A percentile compares a stretch with the other conserved stretches of the same genome.
These are phyloP conservation scores for Gymnosoma rotundatum DNA, from an alignment of 2,888 invertebrate species.

Conservation along the genomic window DNA sequence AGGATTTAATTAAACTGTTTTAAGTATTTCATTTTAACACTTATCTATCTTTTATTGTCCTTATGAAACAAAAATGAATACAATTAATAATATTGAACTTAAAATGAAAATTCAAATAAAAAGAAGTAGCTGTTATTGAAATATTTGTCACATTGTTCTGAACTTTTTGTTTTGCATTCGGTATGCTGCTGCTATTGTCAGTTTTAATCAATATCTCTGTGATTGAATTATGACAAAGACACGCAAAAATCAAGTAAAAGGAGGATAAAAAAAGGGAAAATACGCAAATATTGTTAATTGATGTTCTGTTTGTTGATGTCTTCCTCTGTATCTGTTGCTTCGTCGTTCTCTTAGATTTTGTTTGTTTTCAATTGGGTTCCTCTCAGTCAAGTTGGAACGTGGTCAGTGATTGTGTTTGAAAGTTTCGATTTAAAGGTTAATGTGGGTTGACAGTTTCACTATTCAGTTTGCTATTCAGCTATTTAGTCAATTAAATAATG, in stretches of 20 bases:
- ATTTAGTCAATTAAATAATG: slow-evolving; percentile 4
- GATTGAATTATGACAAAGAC: slow-evolving; percentile 32
- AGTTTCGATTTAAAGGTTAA: slow-evolving; percentile 44
- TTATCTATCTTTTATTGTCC: not conserved
- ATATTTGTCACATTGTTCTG: not conserved
- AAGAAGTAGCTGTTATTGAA: not conserved
- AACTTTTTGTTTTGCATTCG: not conserved
- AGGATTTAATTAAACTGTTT: no score
- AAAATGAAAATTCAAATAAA: not conserved
- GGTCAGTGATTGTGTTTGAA: slow-evolving; percentile 1
- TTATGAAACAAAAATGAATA: not conserved
- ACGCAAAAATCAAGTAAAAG: not conserved
- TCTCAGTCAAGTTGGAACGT: not conserved
- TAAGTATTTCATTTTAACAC: not conserved
- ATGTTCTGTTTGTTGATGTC: slow-evolving; percentile 23
- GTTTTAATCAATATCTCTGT: slow-evolving; percentile 14
- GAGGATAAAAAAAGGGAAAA: slow-evolving; percentile 7
- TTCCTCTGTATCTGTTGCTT: not conserved
- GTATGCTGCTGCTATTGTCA: not conserved
- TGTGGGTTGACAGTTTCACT: slow-evolving; percentile 49
- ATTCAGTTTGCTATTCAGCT: not conserved
- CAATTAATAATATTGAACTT: not conserved
- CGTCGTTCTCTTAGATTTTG: not conserved
- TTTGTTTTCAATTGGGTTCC: not conserved
- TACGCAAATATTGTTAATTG: slow-evolving; percentile 41